Evolutionary conservation across 2,888 invertebrate species (phyloP), one percentile per base, ranked within the genome.

Genomic region (Phalera bucephala): DNA sequence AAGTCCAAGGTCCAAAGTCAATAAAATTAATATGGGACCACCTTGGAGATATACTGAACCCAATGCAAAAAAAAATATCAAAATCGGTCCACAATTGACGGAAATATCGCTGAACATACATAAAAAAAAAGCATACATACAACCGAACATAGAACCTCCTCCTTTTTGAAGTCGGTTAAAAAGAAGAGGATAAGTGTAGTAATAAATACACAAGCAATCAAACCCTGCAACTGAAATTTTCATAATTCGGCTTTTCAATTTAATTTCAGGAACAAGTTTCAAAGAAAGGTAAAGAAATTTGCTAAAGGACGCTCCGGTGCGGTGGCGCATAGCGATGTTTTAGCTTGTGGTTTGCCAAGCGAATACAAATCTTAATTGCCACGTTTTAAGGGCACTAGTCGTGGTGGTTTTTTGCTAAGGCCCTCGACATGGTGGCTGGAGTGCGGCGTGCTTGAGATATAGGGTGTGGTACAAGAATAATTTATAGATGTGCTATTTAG

Each of bases 361-460:
- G 79, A 85, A 85, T 78, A 69, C 76, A 72, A 74, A 71, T 74
- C 82, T 80, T 86, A 84, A 84, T 81, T 82, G 73, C 74, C 77
- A 71, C 58, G 59, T 49, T 65, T 72, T 86, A 82, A 88, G 82
- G 69, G 82, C 75, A 54, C 84, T 84, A 76, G 77, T 78, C 55
- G 74, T 60, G 47, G 62, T 61, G 59, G 69, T 70, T 79, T 23
- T 75, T 73, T 69, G 61, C 65, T 40, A 46, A 54, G 57, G 41
- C 66, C 54, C 72, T 77, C 60, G 57, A 68, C 67, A 53, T 61
- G 61, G 52, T 58, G 52, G 63, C 52, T 59, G 38, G 39, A 12
- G 52, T 48, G 22, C 69, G 75, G 76, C 49, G 10, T 36, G 70
- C 70, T 6, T 22, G 2, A 4, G 7, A 6, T 22, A 22, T 2